These are phyloP conservation scores for Petrolisthes cinctipes DNA, from an alignment of 2,888 invertebrate species.

Conservation along the genomic window DNA sequence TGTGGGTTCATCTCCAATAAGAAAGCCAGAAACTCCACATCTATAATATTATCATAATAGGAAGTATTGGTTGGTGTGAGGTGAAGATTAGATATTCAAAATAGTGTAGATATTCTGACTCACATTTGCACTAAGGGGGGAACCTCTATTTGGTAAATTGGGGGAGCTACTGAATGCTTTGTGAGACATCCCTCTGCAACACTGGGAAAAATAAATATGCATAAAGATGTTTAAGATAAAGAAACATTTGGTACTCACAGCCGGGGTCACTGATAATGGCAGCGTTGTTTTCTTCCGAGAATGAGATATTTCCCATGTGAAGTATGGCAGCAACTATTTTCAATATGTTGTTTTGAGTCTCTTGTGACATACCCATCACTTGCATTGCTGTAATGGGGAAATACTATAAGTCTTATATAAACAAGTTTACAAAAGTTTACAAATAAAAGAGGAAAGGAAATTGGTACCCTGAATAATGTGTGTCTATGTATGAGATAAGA, in stretches of 20 bases:
- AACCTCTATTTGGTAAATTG: too few relatives aligned
- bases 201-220: background rate
- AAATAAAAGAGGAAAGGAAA: too few relatives aligned
- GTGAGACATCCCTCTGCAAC: background rate
- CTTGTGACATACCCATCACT: constrained; percentile 75
- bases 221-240: background rate
- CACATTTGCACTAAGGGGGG: too few relatives aligned
- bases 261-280: constrained; percentile 74
- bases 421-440: too few relatives aligned
- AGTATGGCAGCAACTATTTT: constrained; percentile 76
- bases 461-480: too few relatives aligned
- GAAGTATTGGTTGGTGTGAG: too few relatives aligned
- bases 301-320: constrained; percentile 77
- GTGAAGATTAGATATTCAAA: too few relatives aligned
- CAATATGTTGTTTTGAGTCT: constrained; percentile 74
- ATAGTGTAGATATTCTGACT: too few relatives aligned
- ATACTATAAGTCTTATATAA: background rate
- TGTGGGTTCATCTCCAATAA: too few relatives aligned
- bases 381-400: constrained; percentile 72
- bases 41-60: too few relatives aligned
- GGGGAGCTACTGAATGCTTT: background rate
- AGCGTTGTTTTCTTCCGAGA: constrained; percentile 74
- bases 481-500: too few relatives aligned
- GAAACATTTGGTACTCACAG: constrained; percentile 71
- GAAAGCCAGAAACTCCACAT: too few relatives aligned